Conservation (phyloP, 2,888 invertebrate species). For the Drosophila buzzatii region DNA sequence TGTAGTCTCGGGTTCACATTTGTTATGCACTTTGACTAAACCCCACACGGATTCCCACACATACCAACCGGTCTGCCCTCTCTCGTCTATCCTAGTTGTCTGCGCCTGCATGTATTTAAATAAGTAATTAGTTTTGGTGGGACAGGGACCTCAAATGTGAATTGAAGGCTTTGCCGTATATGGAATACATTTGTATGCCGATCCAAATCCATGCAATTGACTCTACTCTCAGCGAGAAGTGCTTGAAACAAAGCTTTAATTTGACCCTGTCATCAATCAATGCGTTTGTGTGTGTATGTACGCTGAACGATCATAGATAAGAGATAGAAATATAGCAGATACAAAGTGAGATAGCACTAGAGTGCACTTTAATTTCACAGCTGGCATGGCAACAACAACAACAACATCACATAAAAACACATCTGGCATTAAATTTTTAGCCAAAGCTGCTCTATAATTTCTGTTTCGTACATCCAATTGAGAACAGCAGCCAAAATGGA, state of each 20-base stretch:
- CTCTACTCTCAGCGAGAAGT: conserved; percentile 5
- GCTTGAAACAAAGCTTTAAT: conserved; percentile 17
- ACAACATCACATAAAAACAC: conserved; percentile 19
- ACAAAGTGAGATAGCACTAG: neutral
- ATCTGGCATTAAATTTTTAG: conserved; percentile 46
- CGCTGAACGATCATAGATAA: conserved; percentile 4
- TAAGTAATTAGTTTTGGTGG: conserved; percentile 66
- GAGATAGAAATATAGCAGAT: conserved; percentile 4
- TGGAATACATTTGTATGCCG: conserved; percentile 10
- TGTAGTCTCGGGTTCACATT: conserved; percentile 40
- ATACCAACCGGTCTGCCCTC: neutral
- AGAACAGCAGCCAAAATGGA: conserved; percentile 29
- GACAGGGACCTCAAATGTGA: conserved; percentile 44
- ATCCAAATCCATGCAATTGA: conserved; percentile 45
- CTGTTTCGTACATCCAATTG: conserved; percentile 36
- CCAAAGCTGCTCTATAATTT: conserved; percentile 30
- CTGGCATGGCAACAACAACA: conserved; percentile 15
- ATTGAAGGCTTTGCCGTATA: conserved; percentile 44
- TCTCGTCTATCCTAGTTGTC: conserved; percentile 3
- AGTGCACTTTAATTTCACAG: conserved; percentile 27
- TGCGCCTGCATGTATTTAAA: conserved; percentile 67
- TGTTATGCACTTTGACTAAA: conserved; percentile 58
- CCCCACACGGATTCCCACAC: conserved; percentile 9
- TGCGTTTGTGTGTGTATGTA: neutral
- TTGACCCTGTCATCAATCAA: conserved; percentile 45